Conservation (phyloP, 1,140 invertebrate genomes). For the Lutraria rhynchaena region DNA sequence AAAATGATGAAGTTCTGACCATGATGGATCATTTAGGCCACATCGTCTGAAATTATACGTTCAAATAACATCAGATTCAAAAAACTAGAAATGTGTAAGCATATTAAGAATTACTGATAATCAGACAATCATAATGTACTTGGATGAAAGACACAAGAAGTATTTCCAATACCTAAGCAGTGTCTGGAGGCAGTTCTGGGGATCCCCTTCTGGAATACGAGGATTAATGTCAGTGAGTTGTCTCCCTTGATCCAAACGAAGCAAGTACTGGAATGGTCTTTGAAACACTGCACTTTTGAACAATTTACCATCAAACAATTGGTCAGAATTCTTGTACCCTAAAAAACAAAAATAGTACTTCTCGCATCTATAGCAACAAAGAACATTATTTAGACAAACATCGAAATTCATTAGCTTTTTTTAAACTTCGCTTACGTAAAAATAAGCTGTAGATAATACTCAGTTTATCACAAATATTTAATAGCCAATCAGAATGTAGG, state of each 20-base stretch:
- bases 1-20: conserved; percentile 80
- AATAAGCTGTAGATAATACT: too few species aligned
- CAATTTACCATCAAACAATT: conserved; percentile 74
- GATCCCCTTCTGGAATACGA: conserved; percentile 43
- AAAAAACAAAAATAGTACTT: too few species aligned
- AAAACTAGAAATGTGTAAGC: background rate
- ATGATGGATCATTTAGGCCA: conserved; percentile 78
- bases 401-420: too few species aligned
- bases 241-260: conserved; percentile 41
- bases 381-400: too few species aligned
- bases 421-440: too few species aligned
- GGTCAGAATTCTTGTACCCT: conserved; percentile 52
- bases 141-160: background rate
- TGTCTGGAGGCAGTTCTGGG: conserved; percentile 48
- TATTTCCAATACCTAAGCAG: conserved; percentile 49
- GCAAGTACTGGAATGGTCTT: conserved; percentile 75
- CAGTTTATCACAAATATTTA: too few species aligned
- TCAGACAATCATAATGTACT: background rate
- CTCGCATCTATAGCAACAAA: too few species aligned
- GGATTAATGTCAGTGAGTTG: conserved; percentile 44
- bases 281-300: conserved; percentile 75
- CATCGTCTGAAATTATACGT: conserved; percentile 76
- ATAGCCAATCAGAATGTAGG: too few species aligned
- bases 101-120: background rate
- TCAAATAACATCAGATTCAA: too few species aligned